A percentile compares a stretch with the other conserved stretches of the same genome.
Evolutionary conservation across 53 echinoderm and acorn worm genomes (phyloP).

Genomic region (Hippasteria phrygiana): DNA sequence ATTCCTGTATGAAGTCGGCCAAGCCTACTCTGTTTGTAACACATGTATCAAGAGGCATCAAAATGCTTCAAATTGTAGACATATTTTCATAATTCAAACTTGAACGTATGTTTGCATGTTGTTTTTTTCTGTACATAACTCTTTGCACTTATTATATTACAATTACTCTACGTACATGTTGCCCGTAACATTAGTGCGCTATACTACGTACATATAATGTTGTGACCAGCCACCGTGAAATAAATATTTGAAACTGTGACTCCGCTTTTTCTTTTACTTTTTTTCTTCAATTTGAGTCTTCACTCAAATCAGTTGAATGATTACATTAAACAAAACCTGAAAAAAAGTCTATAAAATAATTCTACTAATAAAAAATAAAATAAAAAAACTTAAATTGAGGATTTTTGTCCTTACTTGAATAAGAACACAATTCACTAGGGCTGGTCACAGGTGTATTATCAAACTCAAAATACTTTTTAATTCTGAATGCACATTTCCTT

Average conservation of each 20-base stretch:
- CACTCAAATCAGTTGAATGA: constrained; percentile 40
- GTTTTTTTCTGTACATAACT: constrained; percentile 22
- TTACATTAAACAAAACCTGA: not conserved
- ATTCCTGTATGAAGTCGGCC: no score
- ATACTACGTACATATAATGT: constrained; percentile 18
- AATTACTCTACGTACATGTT: constrained; percentile 5
- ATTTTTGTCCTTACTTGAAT: not conserved
- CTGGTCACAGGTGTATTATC: not conserved
- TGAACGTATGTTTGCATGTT: constrained; percentile 56
- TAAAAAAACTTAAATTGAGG: no score
- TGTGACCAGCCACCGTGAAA: not conserved
- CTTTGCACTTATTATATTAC: constrained; percentile 42
- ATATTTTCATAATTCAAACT: constrained; percentile 12
- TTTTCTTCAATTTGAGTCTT: not conserved
- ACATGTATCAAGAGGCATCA: constrained; percentile 15
- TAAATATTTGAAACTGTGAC: not conserved
- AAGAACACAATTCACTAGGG: not conserved
- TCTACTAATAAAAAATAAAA: not conserved
- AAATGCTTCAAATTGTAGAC: constrained; percentile 17
- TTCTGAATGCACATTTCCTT: not conserved
- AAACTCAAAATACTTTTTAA: not conserved
- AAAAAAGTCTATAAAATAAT: not conserved
- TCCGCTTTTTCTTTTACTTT: not conserved
- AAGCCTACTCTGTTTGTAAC: no score
- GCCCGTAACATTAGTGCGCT: not conserved